These are phyloP conservation scores for Pluvianellus socialis DNA, from an alignment of 2,113 vertebrate genomes.

Conservation along the genomic window DNA sequence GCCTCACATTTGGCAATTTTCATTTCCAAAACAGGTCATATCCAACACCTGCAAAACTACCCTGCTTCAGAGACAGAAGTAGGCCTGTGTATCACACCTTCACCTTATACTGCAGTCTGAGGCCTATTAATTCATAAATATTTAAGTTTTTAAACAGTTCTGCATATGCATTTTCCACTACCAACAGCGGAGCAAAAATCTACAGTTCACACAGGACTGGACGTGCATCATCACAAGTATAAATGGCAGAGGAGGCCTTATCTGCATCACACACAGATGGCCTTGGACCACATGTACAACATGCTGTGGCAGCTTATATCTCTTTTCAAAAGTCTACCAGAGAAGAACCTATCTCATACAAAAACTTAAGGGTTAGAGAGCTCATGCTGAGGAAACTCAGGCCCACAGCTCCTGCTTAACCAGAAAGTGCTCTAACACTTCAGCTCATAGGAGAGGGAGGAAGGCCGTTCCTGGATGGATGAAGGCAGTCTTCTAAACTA, in stretches of 20 bases:
- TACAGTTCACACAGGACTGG: neutral
- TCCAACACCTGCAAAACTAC: neutral
- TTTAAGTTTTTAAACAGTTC: neutral
- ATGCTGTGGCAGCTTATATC: neutral
- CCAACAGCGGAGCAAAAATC: neutral
- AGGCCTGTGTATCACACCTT: neutral
- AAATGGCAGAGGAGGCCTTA: neutral
- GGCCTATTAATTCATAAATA: neutral
- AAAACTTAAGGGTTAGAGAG: neutral
- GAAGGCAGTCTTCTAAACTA: neutral
- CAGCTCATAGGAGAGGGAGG: neutral
- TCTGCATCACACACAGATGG: neutral
- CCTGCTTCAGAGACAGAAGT: neutral
- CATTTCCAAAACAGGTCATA: neutral
- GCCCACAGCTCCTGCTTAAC: neutral
- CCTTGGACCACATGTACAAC: neutral
- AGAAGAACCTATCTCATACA: neutral
- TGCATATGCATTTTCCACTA: neutral
- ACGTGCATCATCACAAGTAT: accelerated
- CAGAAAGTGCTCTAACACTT: neutral
- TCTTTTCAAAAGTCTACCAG: neutral
- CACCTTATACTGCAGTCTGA: neutral
- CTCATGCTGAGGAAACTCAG: neutral
- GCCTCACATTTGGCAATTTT: neutral
- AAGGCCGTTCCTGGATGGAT: neutral